Evolutionary conservation across 2,797 vertebrate species (phyloP).

Genomic region (Dendrocincla fuliginosa): DNA sequence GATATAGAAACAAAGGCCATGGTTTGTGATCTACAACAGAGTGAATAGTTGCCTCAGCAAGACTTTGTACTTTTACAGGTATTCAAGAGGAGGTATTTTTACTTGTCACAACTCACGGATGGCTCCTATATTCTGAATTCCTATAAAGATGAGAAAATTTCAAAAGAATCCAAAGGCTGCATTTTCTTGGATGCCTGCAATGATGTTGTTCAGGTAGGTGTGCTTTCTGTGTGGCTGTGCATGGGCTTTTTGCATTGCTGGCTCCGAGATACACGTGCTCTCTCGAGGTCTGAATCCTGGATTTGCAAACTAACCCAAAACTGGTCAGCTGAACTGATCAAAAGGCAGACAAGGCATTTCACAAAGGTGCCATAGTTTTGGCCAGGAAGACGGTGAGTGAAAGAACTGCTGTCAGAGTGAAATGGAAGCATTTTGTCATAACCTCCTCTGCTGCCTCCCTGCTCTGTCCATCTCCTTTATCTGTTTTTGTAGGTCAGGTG

Average conservation of each 20-base stretch:
- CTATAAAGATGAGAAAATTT: constrained; percentile 98
- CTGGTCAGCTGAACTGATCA: background rate
- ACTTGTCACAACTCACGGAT: constrained; percentile 94
- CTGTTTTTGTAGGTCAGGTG: background rate
- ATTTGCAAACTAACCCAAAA: background rate
- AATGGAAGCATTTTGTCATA: background rate
- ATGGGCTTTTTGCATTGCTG: background rate
- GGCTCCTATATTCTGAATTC: constrained; percentile 98
- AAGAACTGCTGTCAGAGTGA: background rate
- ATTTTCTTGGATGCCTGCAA: constrained; percentile 97
- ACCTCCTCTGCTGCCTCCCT: background rate
- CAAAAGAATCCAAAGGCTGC: constrained; percentile 95
- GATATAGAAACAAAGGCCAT: background rate
- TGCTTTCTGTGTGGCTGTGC: background rate
- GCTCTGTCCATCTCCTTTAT: background rate
- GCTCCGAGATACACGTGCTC: background rate
- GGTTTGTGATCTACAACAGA: background rate
- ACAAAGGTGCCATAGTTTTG: background rate
- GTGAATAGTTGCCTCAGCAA: background rate
- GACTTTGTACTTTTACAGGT: constrained; percentile 78
- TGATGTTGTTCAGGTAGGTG: constrained; percentile 88
- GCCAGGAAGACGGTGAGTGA: background rate
- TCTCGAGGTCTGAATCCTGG: background rate
- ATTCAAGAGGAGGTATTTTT: constrained; percentile 96
- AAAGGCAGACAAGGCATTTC: background rate